Evolutionary conservation across 2,113 vertebrate species (phyloP).

Genomic region (Halichoeres trimaculatus): DNA sequence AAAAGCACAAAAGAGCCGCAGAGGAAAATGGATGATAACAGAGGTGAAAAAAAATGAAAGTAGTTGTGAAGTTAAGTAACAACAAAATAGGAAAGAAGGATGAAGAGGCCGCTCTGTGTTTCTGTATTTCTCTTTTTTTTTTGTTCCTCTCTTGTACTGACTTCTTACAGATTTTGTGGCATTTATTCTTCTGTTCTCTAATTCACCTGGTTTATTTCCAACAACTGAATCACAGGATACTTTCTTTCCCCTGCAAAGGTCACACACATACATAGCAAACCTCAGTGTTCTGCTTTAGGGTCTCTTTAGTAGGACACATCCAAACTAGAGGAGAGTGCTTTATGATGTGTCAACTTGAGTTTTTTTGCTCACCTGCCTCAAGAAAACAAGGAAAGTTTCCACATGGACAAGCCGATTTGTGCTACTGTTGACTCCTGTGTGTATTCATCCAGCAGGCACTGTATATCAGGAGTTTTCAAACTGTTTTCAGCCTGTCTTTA

Average conservation of each 20-base stretch:
- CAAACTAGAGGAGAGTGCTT: neutral
- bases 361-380: constrained; percentile 1
- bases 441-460: constrained; percentile 10
- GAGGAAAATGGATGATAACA: neutral
- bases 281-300: constrained; percentile 13
- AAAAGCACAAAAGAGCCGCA: neutral
- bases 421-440: constrained; percentile 6
- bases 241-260: constrained; percentile 8
- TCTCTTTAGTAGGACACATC: constrained; percentile 6
- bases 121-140: constrained; percentile 19
- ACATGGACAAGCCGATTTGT: constrained; percentile 11
- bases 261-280: neutral
- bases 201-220: constrained; percentile 14
- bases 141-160: constrained; percentile 17
- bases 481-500: constrained; percentile 38
- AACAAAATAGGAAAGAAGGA: neutral
- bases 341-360: constrained; percentile 10
- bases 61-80: neutral
- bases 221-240: constrained; percentile 40
- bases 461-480: constrained; percentile 33
- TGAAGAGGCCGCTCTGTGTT: neutral
- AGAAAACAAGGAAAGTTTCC: neutral
- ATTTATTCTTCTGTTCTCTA: constrained; percentile 11
- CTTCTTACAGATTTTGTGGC: constrained; percentile 9
- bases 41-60: neutral